phyloP scores from a whole-genome alignment of 1,140 invertebrate species.

The Zophobas morio region DNA sequence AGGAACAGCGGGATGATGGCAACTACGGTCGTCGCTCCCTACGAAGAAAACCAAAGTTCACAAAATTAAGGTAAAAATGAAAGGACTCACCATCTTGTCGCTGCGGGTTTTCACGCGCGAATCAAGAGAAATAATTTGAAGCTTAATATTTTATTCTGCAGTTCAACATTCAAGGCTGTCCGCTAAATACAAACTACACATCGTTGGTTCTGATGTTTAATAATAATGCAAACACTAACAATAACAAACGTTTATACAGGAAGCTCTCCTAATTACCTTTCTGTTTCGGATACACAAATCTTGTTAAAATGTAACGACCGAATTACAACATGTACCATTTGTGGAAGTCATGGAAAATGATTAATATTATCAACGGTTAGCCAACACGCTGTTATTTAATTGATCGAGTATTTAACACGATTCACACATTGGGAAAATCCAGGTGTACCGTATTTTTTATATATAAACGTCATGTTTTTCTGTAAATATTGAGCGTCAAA shows the following conservation, averaged over 20 bases:
- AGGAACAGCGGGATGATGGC: neutral
- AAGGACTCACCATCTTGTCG: constrained; percentile 37
- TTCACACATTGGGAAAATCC: too few relatives aligned
- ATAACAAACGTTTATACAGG: constrained; percentile 43
- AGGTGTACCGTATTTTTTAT: too few relatives aligned
- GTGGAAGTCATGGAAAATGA: neutral
- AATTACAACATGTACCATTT: neutral
- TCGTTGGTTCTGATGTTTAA: constrained; percentile 45
- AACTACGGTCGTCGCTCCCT: neutral
- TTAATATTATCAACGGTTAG: too few relatives aligned
- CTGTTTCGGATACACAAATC: neutral
- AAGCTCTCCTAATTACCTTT: constrained; percentile 26
- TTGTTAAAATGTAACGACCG: neutral
- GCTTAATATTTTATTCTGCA: constrained; percentile 42
- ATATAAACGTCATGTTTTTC: too few relatives aligned
- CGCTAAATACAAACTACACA: constrained; percentile 47
- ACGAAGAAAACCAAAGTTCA: too few relatives aligned
- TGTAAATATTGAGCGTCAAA: too few relatives aligned
- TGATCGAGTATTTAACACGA: too few relatives aligned
- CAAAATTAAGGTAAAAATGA: neutral
- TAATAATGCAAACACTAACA: constrained; percentile 37
- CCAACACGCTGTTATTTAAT: too few relatives aligned
- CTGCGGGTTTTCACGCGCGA: constrained; percentile 22
- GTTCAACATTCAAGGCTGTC: constrained; percentile 48
- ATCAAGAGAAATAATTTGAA: constrained; percentile 22